phyloP scores from a whole-genome alignment of 2,797 vertebrate species.

The Microtus obscurus region DNA sequence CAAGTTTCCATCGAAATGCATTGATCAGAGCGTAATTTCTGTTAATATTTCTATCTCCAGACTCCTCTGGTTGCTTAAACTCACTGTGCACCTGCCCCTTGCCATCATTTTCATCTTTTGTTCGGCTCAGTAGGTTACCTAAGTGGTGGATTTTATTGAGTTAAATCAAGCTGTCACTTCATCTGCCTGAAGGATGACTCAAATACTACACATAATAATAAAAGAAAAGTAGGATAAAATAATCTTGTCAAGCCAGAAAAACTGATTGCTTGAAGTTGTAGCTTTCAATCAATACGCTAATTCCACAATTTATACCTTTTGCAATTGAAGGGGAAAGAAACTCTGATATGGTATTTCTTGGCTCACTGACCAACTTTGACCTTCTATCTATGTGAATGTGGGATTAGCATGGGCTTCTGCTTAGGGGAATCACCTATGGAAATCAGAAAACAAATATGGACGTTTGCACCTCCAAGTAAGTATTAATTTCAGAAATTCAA shows the following conservation, averaged over 20 bases:
- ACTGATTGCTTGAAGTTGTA: conserved; percentile 98
- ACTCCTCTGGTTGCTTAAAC: conserved; percentile 89
- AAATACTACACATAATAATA: conserved; percentile 99
- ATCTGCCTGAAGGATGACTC: conserved; percentile 99
- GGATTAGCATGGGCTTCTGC: conserved; percentile 96
- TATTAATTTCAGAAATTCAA: conserved; percentile 93
- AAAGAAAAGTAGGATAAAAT: conserved; percentile 99
- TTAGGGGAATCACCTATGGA: conserved; percentile 96
- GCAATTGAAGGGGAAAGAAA: conserved; percentile 96
- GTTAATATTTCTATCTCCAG: conserved; percentile 92
- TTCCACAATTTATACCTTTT: conserved; percentile 99
- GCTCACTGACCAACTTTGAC: conserved; percentile 99
- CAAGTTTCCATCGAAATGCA: conserved; percentile 96
- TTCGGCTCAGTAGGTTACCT: conserved; percentile 96
- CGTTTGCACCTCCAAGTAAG: conserved; percentile 93
- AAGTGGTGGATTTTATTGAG: conserved; percentile 99
- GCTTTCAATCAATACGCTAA: conserved; percentile 99
- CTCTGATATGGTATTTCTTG: conserved; percentile 99
- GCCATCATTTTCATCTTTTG: conserved; percentile 91
- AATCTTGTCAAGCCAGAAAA: conserved; percentile 99
- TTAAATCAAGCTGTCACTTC: conserved; percentile 99
- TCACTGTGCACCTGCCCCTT: conserved; percentile 89
- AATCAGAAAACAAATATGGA: conserved; percentile 94
- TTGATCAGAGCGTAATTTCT: conserved; percentile 94
- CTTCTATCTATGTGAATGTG: conserved; percentile 94